A percentile compares a stretch with the other conserved stretches of the same genome.
These are phyloP conservation scores for Samia ricini DNA, from an alignment of 1,140 invertebrate species.

Conservation along the genomic window DNA sequence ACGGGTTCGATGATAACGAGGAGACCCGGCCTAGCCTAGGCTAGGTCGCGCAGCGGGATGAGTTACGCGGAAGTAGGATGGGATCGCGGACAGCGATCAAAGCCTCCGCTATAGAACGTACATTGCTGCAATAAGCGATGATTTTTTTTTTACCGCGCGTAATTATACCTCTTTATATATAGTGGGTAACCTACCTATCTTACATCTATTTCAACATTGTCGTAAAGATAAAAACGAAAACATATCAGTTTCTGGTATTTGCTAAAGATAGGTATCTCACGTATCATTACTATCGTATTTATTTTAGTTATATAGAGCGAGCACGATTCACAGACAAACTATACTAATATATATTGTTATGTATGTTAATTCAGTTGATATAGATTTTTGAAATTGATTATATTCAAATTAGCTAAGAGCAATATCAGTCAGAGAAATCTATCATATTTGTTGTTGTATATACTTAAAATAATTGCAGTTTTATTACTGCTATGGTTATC, in stretches of 20 bases:
- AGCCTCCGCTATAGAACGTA: conserved; percentile 19
- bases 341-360: no score
- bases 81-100: conserved; percentile 42
- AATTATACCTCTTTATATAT: not conserved
- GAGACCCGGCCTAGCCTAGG: conserved; percentile 40
- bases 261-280: not conserved
- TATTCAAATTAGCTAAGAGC: no score
- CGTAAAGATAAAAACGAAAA: not conserved
- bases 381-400: no score
- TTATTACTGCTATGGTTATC: no score
- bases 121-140: not conserved
- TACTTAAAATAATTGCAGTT: no score
- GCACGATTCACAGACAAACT: no score
- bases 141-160: not conserved
- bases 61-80: conserved; percentile 60
- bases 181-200: not conserved
- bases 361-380: no score
- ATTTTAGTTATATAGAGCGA: no score
- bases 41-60: conserved; percentile 70
- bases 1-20: conserved; percentile 67
- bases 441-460: no score
- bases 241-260: not conserved
- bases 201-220: not conserved
- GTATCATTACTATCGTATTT: not conserved
- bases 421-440: no score